Evolutionary conservation across 2,797 vertebrate genomes (phyloP), one percentile per base, ranked within the genome.

Genomic region (Coreius guichenoti): DNA sequence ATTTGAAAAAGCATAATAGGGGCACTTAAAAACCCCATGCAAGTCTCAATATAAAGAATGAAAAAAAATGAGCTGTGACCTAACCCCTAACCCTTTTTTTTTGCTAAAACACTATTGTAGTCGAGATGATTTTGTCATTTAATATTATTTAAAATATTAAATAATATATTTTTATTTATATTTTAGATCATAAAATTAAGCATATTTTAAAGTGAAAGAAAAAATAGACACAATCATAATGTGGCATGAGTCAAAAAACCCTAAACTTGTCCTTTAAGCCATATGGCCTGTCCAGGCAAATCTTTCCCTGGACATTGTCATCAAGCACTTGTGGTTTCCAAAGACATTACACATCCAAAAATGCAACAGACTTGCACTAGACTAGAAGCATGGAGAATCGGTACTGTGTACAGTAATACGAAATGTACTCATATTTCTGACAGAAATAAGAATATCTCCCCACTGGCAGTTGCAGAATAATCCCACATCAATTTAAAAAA

Each of bases 271-370:
- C 16, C 19, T 54, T 43, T 31, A 76, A 26, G 45, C 8, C 23
- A 54, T 49, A 58, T 21, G n/a, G 77, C 17, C 29, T 56, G 33
- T 17, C 11, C 12, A 45, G 47, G 67, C 69, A 82, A 70, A 70
- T 33, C 7, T n/a, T 33, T 72, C 36, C 72, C 45, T 76, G 49
- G 85, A 80, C 72, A 61, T 73, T 67, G 33, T 84, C 82, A 79
- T 65, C 58, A 84, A 89, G 85, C 87, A 89, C 88, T 88, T 89
- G 67, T 73, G 86, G 88, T 82, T 82, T 45, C 68, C 75, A 76
- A 61, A 69, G 74, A 85, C 58, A 68, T 31, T 43, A 84, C 69
- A 84, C 81, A 82, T 63, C 68, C 23, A 78, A 79, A 65, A 82
- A 81, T 36, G 67, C 36, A 74, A 77, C 21, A 63, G 21, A 80